phyloP scores from a whole-genome alignment of 2,888 invertebrate genomes.

The Gymnoscelis rufifasciata region DNA sequence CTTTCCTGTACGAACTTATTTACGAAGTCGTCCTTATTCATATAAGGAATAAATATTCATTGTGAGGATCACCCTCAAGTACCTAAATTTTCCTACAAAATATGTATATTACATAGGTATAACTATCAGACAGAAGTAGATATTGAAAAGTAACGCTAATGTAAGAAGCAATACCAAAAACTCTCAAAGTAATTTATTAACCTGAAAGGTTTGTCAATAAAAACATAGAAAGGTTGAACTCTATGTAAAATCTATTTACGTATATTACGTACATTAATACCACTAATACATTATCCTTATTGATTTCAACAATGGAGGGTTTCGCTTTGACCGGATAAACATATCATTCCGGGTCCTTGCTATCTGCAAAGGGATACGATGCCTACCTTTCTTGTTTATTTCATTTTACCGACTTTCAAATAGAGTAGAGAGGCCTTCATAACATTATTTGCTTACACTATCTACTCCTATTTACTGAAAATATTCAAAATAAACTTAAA shows the following conservation, averaged over 20 bases:
- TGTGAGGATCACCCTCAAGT: no score
- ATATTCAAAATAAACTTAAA: no score
- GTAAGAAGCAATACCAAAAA: neutral
- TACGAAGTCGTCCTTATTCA: no score
- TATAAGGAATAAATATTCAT: no score
- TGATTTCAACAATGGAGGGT: constrained; percentile 60
- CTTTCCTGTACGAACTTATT: no score
- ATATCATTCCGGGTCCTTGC: constrained; percentile 53
- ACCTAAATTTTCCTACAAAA: no score
- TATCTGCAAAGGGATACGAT: constrained; percentile 58
- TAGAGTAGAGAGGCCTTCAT: constrained; percentile 28
- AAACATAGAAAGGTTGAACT: constrained; percentile 9
- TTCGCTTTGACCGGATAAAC: constrained; percentile 60
- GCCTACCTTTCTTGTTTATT: constrained; percentile 72
- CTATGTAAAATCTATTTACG: constrained; percentile 35
- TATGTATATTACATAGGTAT: no score
- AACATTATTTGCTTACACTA: no score
- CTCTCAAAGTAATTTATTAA: constrained; percentile 3
- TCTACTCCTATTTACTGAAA: no score
- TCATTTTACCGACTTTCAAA: constrained; percentile 64
- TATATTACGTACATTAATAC: constrained; percentile 51
- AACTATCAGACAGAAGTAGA: no score
- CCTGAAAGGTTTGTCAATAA: constrained; percentile 3
- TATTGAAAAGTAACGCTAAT: neutral
- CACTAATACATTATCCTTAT: constrained; percentile 71